Evolutionary conservation across 2,797 vertebrate species (phyloP).

Genomic region (Anolis apletophallus): DNA sequence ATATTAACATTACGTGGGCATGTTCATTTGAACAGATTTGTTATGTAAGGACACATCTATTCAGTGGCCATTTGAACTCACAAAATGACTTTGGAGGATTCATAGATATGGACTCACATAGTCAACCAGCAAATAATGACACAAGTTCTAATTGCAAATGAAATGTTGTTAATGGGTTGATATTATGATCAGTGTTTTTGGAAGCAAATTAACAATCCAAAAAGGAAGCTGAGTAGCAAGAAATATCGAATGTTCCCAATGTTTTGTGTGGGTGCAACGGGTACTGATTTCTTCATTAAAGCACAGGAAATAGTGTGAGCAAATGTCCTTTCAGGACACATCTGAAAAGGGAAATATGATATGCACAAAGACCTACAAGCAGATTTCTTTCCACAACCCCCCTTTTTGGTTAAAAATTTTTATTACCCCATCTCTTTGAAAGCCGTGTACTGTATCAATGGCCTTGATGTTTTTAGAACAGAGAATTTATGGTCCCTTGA

Average conservation of each 20-base stretch:
- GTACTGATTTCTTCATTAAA: neutral
- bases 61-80: too few species aligned
- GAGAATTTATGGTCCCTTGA: slow-evolving; percentile 71
- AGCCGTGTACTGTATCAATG: slow-evolving; percentile 59
- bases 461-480: slow-evolving; percentile 75
- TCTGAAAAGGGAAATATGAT: slow-evolving; percentile 35
- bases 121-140: neutral
- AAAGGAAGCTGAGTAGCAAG: slow-evolving; percentile 16
- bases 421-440: slow-evolving; percentile 56
- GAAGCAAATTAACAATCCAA: neutral
- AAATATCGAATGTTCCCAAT: neutral
- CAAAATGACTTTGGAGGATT: neutral
- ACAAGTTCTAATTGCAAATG: neutral
- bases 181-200: neutral
- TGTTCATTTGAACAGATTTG: too few species aligned
- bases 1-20: too few species aligned
- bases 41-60: too few species aligned
- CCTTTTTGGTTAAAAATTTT: slow-evolving; percentile 4
- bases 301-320: slow-evolving; percentile 23
- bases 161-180: neutral
- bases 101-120: slow-evolving; percentile 24
- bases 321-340: slow-evolving; percentile 4
- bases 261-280: neutral
- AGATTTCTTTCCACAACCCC: neutral
- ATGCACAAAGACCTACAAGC: slow-evolving; percentile 37